Base-by-base conservation (phyloP, 1,140 invertebrate species). In the Megalopta genalis region DNA sequence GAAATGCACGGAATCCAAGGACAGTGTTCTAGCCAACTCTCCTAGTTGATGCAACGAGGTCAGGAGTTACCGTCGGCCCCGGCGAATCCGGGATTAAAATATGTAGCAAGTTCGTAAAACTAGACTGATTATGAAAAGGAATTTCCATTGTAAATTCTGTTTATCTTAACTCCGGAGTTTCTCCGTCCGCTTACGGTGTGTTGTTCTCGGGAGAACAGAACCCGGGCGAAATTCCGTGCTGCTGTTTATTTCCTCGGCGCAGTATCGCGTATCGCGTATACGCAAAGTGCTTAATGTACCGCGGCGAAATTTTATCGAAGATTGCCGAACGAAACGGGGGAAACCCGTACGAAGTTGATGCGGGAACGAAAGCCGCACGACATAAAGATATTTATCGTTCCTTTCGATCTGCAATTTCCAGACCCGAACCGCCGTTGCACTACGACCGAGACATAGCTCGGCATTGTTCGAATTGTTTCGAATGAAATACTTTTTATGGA, bases 71-170 rank as follows among this genome's bases (percentile, higher is more conserved):
- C 32, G 42, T 4, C 1, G 6, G 23, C 16, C 18, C 6, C 32
- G 32, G 62, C 25, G 59, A 25, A 62, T 39, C 66, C 32, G 8
- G 23, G 32, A 64, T 78, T 72, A 65, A 72, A 78, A 78, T 72
- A 78, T 72, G 69, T 46, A 54, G 27, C 16, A 10, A 78, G 76
- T 78, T 65, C 18, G 42, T 65, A 64, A 64, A 72, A 78, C 68
- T 64, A 52, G 76, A 72, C 76, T 59, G 69, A 78, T 78, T 78
- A 72, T 78, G 76, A 72, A 78, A 78, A 63, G 69, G 71, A 64
- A 72, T 78, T 64, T 78, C 76, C 76, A 72, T 78, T 78, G 69
- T 78, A 78, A 78, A 78, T 78, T 72, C 60, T 78, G 69, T 78
- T 78, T 78, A 78, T 78, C 74, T 77, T 42, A 72, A 72, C 76